Evolutionary conservation across 2,888 invertebrate species (phyloP), one percentile per base, ranked within the genome.

Genomic region (Parnassius apollo): DNA sequence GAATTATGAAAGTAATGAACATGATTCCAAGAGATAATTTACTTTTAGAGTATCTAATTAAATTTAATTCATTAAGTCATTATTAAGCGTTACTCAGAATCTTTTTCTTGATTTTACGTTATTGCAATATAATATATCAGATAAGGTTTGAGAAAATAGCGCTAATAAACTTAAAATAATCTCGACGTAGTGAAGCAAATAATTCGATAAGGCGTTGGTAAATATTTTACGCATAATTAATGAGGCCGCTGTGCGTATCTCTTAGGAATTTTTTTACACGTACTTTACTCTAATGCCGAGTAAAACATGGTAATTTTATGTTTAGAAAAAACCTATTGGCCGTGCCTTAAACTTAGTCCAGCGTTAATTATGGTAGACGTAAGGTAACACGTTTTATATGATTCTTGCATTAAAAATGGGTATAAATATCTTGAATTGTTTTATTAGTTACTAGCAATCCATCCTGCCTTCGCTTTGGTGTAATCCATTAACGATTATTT

Each of bases 141-240:
- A 45, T 55, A 55, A 58, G 22, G 35, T 48, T 25, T 35, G n/a
- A 48, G 45, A 56, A 25, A 49, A 45, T 2, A 12, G 55, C 13
- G 55, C 54, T 59, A 59, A 59, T 55, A 51, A 63, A 59, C 53
- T 18, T 51, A 22, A 59, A 63, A 58, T 53, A 52, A 59, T 56
- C 63, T 42, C 59, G n/a, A 49, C 59, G 64, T 52, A 60, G 44
- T 22, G 48, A 52, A 60, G 42, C 44, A 60, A 59, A 64, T 52
- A 64, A 52, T 13, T 42, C n/a, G 64, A 64, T 64, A 60, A 64
- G 42, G 59, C 13, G 57, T 7, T 11, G 9, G 54, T 55, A 42
- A 59, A 59, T 64, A 60, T 64, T 52, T 63, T 48, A 62, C 13
- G 49, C 57, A 42, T 52, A 64, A 64, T 59, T 64, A 64, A 64